Percentiles rank a stretch among this genome's conserved stretches.
These are phyloP conservation scores for Drosophila pectinifera DNA, from an alignment of 1,140 invertebrate species.

Conservation along the genomic window DNA sequence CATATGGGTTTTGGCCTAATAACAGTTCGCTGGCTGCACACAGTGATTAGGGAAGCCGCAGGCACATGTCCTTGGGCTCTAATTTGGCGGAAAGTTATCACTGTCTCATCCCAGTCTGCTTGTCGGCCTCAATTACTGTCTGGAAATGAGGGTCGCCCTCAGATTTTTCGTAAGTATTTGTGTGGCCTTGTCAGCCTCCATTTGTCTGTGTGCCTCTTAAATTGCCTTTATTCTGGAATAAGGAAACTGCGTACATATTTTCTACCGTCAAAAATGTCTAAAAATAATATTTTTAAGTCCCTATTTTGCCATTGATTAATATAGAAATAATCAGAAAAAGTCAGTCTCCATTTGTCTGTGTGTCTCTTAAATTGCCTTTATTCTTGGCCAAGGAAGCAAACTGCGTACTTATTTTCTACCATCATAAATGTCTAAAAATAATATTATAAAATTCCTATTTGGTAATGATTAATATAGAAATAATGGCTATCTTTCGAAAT, in stretches of 20 bases:
- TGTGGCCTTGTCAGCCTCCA: neutral
- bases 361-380: neutral
- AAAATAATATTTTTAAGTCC: no score
- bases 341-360: neutral
- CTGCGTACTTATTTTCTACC: no score
- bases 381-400: neutral
- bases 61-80: constrained; percentile 10
- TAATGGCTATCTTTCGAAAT: no score
- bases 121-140: constrained; percentile 13
- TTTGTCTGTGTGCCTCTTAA: neutral
- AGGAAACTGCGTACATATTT: no score
- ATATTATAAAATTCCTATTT: no score
- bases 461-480: no score
- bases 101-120: constrained; percentile 12
- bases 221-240: neutral
- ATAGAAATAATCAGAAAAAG: no score
- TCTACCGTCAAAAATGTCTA: no score
- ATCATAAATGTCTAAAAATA: no score
- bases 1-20: constrained; percentile 15
- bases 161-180: neutral
- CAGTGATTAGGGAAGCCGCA: constrained; percentile 11
- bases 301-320: no score
- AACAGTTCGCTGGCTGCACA: constrained; percentile 13
- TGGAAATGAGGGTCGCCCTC: constrained; percentile 4
- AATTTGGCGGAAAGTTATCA: constrained; percentile 18